Percentiles rank a stretch among this genome's conserved stretches.
Conservation (phyloP, 2,797 vertebrate genomes). For the Pogonophryne albipinna region DNA sequence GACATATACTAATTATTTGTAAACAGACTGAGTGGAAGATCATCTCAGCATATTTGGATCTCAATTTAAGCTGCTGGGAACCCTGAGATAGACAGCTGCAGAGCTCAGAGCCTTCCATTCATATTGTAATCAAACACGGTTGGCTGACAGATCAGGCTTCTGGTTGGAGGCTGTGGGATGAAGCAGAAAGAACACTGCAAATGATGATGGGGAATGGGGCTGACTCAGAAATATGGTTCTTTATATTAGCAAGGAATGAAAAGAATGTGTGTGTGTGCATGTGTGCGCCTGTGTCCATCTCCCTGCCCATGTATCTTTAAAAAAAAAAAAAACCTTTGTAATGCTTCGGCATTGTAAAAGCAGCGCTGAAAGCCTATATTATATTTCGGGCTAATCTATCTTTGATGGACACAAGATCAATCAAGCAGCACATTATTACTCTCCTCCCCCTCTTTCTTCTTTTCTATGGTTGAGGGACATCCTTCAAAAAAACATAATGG, state of each 20-base stretch:
- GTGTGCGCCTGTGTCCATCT: slow-evolving; percentile 16
- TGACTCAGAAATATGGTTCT: slow-evolving; percentile 37
- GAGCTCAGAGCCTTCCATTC: slow-evolving; percentile 37
- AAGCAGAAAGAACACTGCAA: slow-evolving; percentile 24
- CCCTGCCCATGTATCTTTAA: slow-evolving; percentile 1
- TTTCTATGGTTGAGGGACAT: slow-evolving; percentile 91
- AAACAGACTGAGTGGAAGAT: slow-evolving; percentile 43
- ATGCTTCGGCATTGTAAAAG: slow-evolving; percentile 42
- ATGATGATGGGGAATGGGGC: slow-evolving; percentile 26
- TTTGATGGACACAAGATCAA: slow-evolving; percentile 78
- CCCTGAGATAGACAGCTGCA: slow-evolving; percentile 22
- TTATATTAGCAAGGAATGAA: slow-evolving; percentile 33
- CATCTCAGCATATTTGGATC: slow-evolving; percentile 59
- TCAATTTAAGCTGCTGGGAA: slow-evolving; percentile 48
- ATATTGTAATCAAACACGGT: slow-evolving; percentile 57
- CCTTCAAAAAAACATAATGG: slow-evolving; percentile 91
- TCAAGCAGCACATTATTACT: slow-evolving; percentile 85
- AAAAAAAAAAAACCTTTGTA: slow-evolving; percentile 35
- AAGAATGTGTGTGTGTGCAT: slow-evolving; percentile 26
- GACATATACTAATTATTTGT: slow-evolving; percentile 47
- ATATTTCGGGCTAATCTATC: slow-evolving; percentile 77
- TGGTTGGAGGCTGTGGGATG: slow-evolving; percentile 56
- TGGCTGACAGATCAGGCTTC: slow-evolving; percentile 54
- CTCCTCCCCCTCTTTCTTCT: slow-evolving; percentile 87
- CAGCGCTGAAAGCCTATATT: slow-evolving; percentile 45